phyloP scores from a whole-genome alignment of 2,888 invertebrate genomes.

The Nowickia ferox region DNA sequence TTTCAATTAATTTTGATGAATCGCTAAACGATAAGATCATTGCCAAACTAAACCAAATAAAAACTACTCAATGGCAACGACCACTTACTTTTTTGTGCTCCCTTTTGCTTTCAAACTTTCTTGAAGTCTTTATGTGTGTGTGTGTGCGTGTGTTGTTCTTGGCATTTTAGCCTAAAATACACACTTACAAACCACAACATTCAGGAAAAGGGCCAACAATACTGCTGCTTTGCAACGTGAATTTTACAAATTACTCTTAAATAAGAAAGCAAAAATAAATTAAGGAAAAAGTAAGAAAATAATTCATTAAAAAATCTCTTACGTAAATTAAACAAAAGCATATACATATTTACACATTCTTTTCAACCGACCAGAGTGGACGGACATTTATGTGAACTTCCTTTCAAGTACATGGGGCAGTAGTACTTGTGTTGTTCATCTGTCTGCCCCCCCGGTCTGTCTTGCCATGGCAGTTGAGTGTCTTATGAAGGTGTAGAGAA shows the following conservation, averaged over 20 bases:
- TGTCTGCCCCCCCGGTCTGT: neutral
- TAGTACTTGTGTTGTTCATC: constrained; percentile 26
- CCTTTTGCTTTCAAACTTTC: neutral
- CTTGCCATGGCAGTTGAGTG: constrained; percentile 11
- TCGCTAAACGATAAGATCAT: constrained; percentile 73
- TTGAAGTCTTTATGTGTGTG: neutral
- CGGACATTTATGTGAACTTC: constrained; percentile 20
- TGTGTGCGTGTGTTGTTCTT: neutral
- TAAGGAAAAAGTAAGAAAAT: neutral
- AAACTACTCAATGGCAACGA: constrained; percentile 71
- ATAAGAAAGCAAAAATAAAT: neutral
- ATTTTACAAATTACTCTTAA: neutral
- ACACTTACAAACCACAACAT: constrained; percentile 8
- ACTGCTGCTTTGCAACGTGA: constrained; percentile 49
- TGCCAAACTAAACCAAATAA: constrained; percentile 72
- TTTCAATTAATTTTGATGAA: constrained; percentile 77
- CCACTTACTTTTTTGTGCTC: constrained; percentile 50
- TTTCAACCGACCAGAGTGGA: constrained; percentile 36
- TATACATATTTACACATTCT: constrained; percentile 5
- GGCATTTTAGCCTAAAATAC: constrained; percentile 41
- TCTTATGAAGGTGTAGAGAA: constrained; percentile 69
- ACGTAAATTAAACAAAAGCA: constrained; percentile 11
- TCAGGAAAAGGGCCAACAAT: constrained; percentile 56
- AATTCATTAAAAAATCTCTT: constrained; percentile 56
- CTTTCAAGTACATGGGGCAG: neutral